These are phyloP conservation scores for Phalangium opilio DNA, from an alignment of 2,888 invertebrate genomes.

Conservation along the genomic window DNA sequence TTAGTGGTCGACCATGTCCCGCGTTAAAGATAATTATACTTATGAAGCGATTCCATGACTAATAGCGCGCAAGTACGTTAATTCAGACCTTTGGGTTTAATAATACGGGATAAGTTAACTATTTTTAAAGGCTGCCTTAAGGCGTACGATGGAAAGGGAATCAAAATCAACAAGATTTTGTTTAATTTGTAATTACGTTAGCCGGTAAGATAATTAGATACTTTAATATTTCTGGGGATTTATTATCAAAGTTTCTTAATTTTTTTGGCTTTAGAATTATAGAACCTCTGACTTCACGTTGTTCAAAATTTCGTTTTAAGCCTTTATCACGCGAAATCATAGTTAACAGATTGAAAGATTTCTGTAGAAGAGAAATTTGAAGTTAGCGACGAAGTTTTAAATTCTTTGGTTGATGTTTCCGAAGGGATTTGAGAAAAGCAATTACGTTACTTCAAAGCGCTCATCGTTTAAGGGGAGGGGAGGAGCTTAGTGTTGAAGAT, in stretches of 20 bases:
- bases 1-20: slow-evolving; percentile 75
- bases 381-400: slow-evolving; percentile 47
- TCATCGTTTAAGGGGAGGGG: slow-evolving; percentile 51
- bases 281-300: slow-evolving; percentile 90
- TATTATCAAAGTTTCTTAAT: neutral
- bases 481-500: slow-evolving; percentile 37
- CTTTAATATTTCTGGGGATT: too few relatives aligned
- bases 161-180: slow-evolving; percentile 90
- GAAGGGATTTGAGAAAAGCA: slow-evolving; percentile 89
- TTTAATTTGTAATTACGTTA: slow-evolving; percentile 95
- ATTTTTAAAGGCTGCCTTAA: slow-evolving; percentile 55
- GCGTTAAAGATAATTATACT: slow-evolving; percentile 91
- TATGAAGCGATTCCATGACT: slow-evolving; percentile 99
- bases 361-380: slow-evolving; percentile 59
- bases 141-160: slow-evolving; percentile 95
- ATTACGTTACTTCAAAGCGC: slow-evolving; percentile 88
- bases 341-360: slow-evolving; percentile 47
- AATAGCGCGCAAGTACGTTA: slow-evolving; percentile 56
- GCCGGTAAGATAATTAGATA: slow-evolving; percentile 36
- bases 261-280: slow-evolving; percentile 63
- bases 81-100: slow-evolving; percentile 4
- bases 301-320: slow-evolving; percentile 95
- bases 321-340: slow-evolving; percentile 45
- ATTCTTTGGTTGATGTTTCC: slow-evolving; percentile 65
- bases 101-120: neutral